Evolutionary conservation across 2,797 vertebrate species (phyloP).

Genomic region (Acanthurus lineatus): DNA sequence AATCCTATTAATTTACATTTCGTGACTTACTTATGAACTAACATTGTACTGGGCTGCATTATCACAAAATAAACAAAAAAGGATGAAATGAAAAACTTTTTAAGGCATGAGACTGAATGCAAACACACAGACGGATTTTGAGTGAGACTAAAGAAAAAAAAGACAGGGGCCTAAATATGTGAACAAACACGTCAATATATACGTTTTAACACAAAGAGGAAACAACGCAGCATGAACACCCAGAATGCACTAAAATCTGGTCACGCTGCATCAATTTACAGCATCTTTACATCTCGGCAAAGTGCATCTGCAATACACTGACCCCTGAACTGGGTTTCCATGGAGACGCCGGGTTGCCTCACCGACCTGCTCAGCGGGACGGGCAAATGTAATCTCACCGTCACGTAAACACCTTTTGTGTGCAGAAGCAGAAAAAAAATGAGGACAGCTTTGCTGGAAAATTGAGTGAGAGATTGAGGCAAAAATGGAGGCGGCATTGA

Average conservation of each 20-base stretch:
- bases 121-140: not conserved
- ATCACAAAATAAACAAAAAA: not conserved
- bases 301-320: conserved; percentile 58
- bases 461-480: conserved; percentile 55
- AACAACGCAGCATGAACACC: conserved; percentile 28
- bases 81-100: not conserved
- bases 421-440: conserved; percentile 51
- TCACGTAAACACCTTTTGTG: conserved; percentile 73
- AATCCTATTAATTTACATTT: too few species aligned
- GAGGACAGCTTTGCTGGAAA: conserved; percentile 56
- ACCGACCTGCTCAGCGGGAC: conserved; percentile 48
- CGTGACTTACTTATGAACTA: too few species aligned
- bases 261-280: conserved; percentile 51
- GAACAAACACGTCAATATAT: not conserved
- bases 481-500: conserved; percentile 46
- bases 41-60: too few species aligned
- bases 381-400: conserved; percentile 65
- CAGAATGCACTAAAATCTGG: conserved; percentile 41
- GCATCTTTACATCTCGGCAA: conserved; percentile 58
- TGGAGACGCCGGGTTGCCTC: conserved; percentile 63
- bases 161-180: not conserved
- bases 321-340: conserved; percentile 76
- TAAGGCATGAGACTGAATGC: not conserved
- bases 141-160: not conserved
- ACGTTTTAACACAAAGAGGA: conserved; percentile 37